phyloP scores from a whole-genome alignment of 2,113 vertebrate genomes.

The Lasiurus cinereus region DNA sequence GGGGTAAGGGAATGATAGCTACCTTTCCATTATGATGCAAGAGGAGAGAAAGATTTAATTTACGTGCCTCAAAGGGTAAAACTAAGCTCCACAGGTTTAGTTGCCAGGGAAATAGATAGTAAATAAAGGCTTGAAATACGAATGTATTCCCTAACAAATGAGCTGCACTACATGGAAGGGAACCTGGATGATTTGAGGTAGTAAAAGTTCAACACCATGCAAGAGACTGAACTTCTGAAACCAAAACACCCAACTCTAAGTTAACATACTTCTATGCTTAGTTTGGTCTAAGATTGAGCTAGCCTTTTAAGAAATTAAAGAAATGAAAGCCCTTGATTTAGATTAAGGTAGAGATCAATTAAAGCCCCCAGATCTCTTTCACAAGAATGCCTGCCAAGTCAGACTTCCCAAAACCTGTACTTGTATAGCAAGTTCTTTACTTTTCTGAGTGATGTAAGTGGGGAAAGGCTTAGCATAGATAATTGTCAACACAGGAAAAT shows the following conservation, averaged over 20 bases:
- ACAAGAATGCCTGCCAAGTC: slow-evolving; percentile 11
- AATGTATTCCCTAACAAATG: neutral
- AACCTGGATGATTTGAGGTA: neutral
- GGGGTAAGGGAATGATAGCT: neutral
- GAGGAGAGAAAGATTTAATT: neutral
- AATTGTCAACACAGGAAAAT: slow-evolving; percentile 67
- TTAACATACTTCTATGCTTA: neutral
- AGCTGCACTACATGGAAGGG: neutral
- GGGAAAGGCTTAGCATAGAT: slow-evolving; percentile 66
- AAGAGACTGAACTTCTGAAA: neutral
- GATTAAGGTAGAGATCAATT: neutral
- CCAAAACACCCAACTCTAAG: neutral
- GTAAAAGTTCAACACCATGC: neutral
- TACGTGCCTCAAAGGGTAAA: neutral
- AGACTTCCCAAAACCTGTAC: slow-evolving; percentile 63
- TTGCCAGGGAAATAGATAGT: neutral
- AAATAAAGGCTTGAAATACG: neutral
- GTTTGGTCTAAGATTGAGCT: neutral
- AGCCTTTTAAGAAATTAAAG: slow-evolving; percentile 47
- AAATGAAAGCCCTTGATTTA: slow-evolving; percentile 46
- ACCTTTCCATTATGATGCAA: neutral
- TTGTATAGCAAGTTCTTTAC: slow-evolving; percentile 64
- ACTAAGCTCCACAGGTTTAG: neutral
- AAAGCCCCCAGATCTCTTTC: slow-evolving; percentile 31
- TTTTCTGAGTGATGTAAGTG: slow-evolving; percentile 68